Base-by-base conservation (phyloP, 2,113 vertebrate species). In the Myotis lucifugus region DNA sequence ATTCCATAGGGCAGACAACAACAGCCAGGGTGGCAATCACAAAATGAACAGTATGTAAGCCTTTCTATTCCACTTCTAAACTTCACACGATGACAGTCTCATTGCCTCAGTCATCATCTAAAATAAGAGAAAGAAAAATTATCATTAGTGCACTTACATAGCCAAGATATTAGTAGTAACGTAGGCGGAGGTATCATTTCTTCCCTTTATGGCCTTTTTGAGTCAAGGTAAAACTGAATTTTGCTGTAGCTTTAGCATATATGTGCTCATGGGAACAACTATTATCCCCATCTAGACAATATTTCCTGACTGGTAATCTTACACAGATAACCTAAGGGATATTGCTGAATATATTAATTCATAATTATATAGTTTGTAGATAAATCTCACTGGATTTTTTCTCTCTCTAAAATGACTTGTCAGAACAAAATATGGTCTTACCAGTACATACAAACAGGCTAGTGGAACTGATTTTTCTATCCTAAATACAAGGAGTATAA, bases 61-160 rank as follows among this genome's bases (percentile, higher is more conserved):
- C 94, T 94, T 96, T 93, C 52, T 92, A 5, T 52, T 50, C 46
- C 92, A 19, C 27, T 46, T 81, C 54, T 56, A 92, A 86, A 84
- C 5, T 54, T 64, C 17, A 6, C 19, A 89, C 13, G 37, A 46
- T 56, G 69, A 40, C 13, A 85, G n/a, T 61, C 8, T 27, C 78
- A 27, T 11, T 37, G 17, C 61, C 18, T 32, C 88, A 66, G 84
- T 15, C 21, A 50, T 85, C 72, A 93, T 72, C 79, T 88, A 92
- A 67, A 72, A 27, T 50, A n/a, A 83, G 17, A 89, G 27, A 54
- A 50, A 91, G 10, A 78, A 74, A 78, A 93, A 77, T 42, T 23
- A 89, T 29, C 10, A 52, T 48, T 9, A 82, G 70, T 34, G 40
- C 37, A 59, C n/a, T n/a, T 50, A 67, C 34, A 21, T 18, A 11